Evolutionary conservation across 1,140 invertebrate species (phyloP).

Genomic region (Bombus polaris): DNA sequence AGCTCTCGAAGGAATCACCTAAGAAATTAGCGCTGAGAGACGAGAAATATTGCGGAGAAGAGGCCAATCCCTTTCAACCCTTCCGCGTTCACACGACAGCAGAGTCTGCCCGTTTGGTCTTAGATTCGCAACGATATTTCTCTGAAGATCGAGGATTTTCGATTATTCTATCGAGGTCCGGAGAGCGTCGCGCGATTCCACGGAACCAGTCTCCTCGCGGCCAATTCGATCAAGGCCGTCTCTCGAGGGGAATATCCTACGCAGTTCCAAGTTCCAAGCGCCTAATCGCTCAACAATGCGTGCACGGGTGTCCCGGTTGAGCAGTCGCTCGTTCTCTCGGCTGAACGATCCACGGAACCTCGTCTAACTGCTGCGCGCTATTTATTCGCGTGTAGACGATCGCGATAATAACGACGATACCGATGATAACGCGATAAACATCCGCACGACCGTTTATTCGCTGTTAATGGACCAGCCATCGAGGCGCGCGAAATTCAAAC

Average conservation of each 20-base stretch:
- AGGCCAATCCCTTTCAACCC: no score
- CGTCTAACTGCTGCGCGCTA: not conserved
- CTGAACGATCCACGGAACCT: not conserved
- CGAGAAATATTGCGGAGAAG: no score
- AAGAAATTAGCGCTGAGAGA: no score
- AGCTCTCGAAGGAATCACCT: no score
- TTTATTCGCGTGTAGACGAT: no score
- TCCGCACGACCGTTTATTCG: not conserved
- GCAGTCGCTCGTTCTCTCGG: slow-evolving; percentile 36
- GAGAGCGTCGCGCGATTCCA: not conserved
- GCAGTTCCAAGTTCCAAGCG: slow-evolving; percentile 41
- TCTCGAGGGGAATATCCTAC: slow-evolving; percentile 20
- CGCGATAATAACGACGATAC: no score
- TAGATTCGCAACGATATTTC: no score
- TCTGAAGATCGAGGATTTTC: not conserved
- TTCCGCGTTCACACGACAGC: no score
- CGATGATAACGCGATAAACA: not conserved
- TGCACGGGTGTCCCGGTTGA: slow-evolving; percentile 55
- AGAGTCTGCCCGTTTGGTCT: no score
- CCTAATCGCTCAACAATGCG: slow-evolving; percentile 67
- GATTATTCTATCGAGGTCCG: not conserved
- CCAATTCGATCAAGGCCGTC: slow-evolving; percentile 9
- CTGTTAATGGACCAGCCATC: no score
- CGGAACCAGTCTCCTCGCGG: slow-evolving; percentile 1
- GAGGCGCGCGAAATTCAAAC: no score